Evolutionary conservation across 2,797 vertebrate genomes (phyloP), one percentile per base, ranked within the genome.

Genomic region (Pyrocephalus nanus): DNA sequence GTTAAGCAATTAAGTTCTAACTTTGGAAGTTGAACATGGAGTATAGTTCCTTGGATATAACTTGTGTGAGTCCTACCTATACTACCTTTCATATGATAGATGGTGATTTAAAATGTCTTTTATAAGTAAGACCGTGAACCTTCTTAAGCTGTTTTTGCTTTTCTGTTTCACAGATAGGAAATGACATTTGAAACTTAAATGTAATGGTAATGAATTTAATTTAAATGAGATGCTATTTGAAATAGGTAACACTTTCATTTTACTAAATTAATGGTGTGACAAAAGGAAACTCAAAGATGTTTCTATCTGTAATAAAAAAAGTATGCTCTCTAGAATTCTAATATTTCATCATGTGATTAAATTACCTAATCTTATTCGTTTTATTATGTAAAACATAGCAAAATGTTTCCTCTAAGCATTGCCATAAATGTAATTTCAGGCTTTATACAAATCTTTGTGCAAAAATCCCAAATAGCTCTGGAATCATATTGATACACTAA

Each of bases 161-260:
- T 95, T 89, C 78, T 94, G 40, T 96, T 45, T 95, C 84, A 95
- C 51, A 83, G 88, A 96, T 88, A 95, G 86, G 64, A 90, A 97
- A 93, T 67, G 43, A 38, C 80, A 97, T 97, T 98, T 97, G 65
- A 91, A 96, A 97, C 42, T 65, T 96, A 93, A 92, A 84, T 92
- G 77, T 97, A 96, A 73, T 86, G 65, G 66, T 96, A 94, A 96
- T 94, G 92, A 96, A 71, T 96, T 97, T 95, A 96, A 98, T 96
- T 97, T 97, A 97, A 97, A 97, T 97, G 90, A 95, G 82, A 81
- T 97, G 72, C 79, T 97, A 93, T 97, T 97, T 96, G 95, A 98
- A 97, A 95, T 58, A 97, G 96, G 97, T 97, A 97, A 97, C 93
- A 67, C 60, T 96, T 97, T 95, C 94, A 85, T 96, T 97, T 96